Evolutionary conservation across 2,113 vertebrate species (phyloP).

Genomic region (Trematocara macrostoma): DNA sequence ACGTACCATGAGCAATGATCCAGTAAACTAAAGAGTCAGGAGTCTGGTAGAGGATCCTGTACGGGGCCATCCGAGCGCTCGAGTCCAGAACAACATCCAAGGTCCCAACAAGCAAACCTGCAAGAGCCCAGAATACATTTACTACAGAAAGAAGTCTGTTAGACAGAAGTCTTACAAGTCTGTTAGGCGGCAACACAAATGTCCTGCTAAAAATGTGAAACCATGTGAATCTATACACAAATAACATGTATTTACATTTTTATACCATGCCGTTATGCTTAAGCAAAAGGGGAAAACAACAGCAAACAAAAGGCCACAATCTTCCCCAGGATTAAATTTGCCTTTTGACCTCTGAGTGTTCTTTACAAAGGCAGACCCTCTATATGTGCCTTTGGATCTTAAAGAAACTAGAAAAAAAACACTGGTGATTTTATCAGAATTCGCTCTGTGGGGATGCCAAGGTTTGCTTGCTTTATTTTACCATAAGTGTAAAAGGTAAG

Average conservation of each 20-base stretch:
- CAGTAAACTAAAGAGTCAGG: slow-evolving; percentile 92
- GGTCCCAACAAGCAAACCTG: slow-evolving; percentile 94
- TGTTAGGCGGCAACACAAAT: background rate
- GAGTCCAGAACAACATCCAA: slow-evolving; percentile 96
- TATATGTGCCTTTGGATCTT: background rate
- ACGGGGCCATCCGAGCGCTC: slow-evolving; percentile 91
- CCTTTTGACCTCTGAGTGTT: background rate
- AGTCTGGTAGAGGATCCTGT: slow-evolving; percentile 95
- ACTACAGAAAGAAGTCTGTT: background rate
- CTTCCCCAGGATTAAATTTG: background rate
- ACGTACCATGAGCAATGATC: slow-evolving; percentile 94
- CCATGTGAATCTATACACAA: background rate
- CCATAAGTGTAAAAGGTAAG: background rate
- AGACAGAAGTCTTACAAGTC: background rate
- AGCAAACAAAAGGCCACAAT: no score
- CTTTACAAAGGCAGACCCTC: background rate
- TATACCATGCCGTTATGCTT: background rate
- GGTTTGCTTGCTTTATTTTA: background rate
- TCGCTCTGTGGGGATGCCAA: background rate
- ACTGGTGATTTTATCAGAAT: background rate
- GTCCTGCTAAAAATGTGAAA: background rate
- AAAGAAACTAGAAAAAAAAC: background rate
- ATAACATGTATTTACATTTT: background rate
- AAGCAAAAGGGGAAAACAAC: background rate
- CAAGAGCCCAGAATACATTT: background rate